Base-by-base conservation (phyloP, 2,888 invertebrate genomes). In the Nycteola revayana region DNA sequence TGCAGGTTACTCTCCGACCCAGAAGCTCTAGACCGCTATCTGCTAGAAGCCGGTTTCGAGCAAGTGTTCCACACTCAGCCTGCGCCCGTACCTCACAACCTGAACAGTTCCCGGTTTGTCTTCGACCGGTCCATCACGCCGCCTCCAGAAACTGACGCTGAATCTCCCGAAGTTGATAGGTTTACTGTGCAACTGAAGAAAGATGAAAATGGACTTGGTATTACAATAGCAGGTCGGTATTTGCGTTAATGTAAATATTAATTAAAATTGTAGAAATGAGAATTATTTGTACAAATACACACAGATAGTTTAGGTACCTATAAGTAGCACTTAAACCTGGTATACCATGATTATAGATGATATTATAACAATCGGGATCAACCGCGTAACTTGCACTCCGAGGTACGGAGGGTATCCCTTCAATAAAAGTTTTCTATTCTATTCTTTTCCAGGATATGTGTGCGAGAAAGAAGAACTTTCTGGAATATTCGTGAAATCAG, bases 401-500 rank as follows among this genome's bases (percentile, higher is more conserved):
- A n/a, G n/a, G n/a, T n/a, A n/a, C n/a, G n/a, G n/a, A n/a, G n/a
- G n/a, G n/a, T n/a, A n/a, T n/a, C n/a, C n/a, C n/a, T n/a, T n/a
- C n/a, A n/a, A n/a, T n/a, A n/a, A n/a, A n/a, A n/a, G n/a, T n/a
- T n/a, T n/a, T n/a, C n/a, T n/a, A n/a, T n/a, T n/a, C n/a, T 14
- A 14, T 14, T 3, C 5, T 14, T 7, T 10, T 9, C 0, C 55
- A 89, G 95, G 97, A 36, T 98, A 98, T 75, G 98, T 98, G 7
- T 98, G 98, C 75, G 98, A 98, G 77, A 98, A 98, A 86, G 99
- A 99, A 83, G 99, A 99, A 75, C 90, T 99, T 28, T 98, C 98
- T 0, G 99, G 99, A 18, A 98, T 99, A 60, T 99, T 99, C 87
- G 98, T 99, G 36, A 99, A 99, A 85, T 98, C 98, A 38, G 96